Evolutionary conservation across 2,113 vertebrate species (phyloP), one percentile per base, ranked within the genome.

Genomic region (Genyomyrus donnyi): DNA sequence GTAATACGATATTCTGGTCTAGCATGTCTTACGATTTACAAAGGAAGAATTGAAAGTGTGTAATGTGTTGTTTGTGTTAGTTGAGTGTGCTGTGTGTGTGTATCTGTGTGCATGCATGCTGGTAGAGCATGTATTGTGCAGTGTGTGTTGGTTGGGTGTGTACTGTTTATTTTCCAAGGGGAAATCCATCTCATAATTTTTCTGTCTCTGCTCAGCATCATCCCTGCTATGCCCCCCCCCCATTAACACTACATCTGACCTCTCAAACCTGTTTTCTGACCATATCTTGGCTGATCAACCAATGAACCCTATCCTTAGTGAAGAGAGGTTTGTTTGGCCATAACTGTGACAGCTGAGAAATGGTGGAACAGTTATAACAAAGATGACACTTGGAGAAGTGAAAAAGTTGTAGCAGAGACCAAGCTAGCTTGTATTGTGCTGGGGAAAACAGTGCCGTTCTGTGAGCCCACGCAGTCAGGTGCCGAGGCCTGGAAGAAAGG

Each of bases 391-490:
- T 17, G 3, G 15, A 80, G 74, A 42, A 80, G 74, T 80, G 74
- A 80, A 80, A 80, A 31, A 31, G 27, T 70, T 11, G 4, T 21
- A 39, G 15, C 10, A 17, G 45, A 49, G 84, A 86, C n/a, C 45
- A 50, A 4, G n/a, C 84, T 15, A 10, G 50, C 0, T 1, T 7
- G 85, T 87, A 53, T 53, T 53, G 86, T 87, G 49, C 50, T 87
- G 86, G 49, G 31, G 49, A 58, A 31, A 87, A 87, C 50, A 87
- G 49, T 53, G 86, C 15, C 11, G n/a, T 58, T 58, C 49, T 56
- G 86, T 87, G 83, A 56, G 27, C 86, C 86, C 86, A 31, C n/a
- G 31, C n/a, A 50, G 86, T 87, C 86, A 53, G 49, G 86, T 87
- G 86, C 27, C 49, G 49, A 53, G 27, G 31, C 11, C 10, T 3